Evolutionary conservation across 1,140 invertebrate species (phyloP), one percentile per base, ranked within the genome.

Genomic region (Andricus grossulariae): DNA sequence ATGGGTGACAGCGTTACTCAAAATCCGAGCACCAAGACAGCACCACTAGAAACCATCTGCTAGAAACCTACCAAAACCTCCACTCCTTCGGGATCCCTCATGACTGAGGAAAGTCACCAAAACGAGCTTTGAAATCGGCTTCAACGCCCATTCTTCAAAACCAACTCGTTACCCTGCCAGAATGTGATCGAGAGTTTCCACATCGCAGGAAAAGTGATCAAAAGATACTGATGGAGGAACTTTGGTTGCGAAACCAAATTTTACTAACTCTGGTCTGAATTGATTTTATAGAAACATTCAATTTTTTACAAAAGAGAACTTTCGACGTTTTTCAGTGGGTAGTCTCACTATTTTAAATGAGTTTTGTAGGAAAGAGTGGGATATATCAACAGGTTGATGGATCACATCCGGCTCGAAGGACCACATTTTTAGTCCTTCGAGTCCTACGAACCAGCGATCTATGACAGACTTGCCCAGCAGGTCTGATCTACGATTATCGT

Each of bases 1-100:
- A 93, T 95, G 91, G 95, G 94, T 39, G 95, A 95, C 84, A 94
- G 94, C 52, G 92, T 95, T 57, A 95, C 94, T 71, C 94, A 95
- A 87, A 95, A 95, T 81, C 95, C 94, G 49, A 93, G 93, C 73
- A 94, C 94, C 77, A 94, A 94, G 84, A 92, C 92, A 19, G 88
- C 91, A 18, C 92, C 93, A 16, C 85, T 93, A 78, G 93, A 93
- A 74, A 93, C 93, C 21, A 93, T 93, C 75, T 93, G 93, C 84
- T 93, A 89, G 25, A 86, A 81, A 72, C 51, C 3, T 21, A 6
- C 21, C 15, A 73, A 86, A 80, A 70, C 57, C 11, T 32, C 5
- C 49, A n/a, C 25, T 13, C 21, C 50, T 51, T 73, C 18, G 51
- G 18, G 12, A n/a, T 54, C 32, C 32, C 7, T 21, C 72, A 15